A percentile compares a stretch with the other conserved stretches of the same genome.
Evolutionary conservation across 2,888 invertebrate species (phyloP).

Genomic region (Ischnura elegans): DNA sequence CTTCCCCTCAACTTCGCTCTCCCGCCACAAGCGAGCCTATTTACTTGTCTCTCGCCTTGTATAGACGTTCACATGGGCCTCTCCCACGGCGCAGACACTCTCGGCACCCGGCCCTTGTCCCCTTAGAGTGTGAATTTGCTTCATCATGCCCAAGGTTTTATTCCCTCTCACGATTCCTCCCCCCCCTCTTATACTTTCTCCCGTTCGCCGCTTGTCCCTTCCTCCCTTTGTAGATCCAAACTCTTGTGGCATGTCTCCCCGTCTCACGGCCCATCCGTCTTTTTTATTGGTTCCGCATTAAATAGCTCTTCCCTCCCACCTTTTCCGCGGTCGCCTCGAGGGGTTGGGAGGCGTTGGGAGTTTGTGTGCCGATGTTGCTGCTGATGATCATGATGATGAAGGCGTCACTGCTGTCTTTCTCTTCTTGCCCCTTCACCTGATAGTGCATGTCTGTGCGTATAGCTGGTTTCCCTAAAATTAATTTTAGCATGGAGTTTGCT

Average conservation of each 20-base stretch:
- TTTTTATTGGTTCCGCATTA: conserved; percentile 24
- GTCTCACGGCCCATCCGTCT: background rate
- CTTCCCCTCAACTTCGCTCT: background rate
- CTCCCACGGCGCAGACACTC: background rate
- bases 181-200: background rate
- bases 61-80: conserved; percentile 24
- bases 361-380: background rate
- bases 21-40: background rate
- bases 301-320: background rate
- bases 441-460: too few relatives aligned
- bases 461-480: too few relatives aligned
- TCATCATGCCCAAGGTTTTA: conserved; percentile 41
- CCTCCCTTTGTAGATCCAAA: background rate
- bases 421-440: background rate
- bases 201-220: background rate
- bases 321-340: background rate
- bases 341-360: background rate
- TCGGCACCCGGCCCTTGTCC: background rate
- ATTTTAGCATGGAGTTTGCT: too few relatives aligned
- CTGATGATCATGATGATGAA: conserved; percentile 10
- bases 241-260: background rate
- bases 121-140: conserved; percentile 32
- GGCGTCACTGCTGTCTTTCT: background rate
- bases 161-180: background rate
- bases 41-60: conserved; percentile 24